Base-by-base conservation (phyloP, 2,888 invertebrate species). In the Bruchidius siliquastri region DNA sequence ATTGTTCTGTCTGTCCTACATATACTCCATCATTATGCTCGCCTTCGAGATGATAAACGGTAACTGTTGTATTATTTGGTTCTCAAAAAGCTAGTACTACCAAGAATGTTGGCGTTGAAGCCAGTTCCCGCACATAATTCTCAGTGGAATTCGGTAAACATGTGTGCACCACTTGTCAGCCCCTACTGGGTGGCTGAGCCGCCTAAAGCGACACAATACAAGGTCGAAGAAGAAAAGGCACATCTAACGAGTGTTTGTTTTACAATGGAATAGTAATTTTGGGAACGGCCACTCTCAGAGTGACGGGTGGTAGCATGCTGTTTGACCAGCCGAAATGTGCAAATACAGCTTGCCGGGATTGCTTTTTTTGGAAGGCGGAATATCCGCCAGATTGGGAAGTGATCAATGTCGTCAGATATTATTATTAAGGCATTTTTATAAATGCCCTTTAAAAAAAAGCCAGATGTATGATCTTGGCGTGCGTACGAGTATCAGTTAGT, bases 101-200 rank as follows among this genome's bases (percentile, higher is more conserved):
- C 49, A 49, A 49, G 49, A 4, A 49, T 8, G 49, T 30, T 13
- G 8, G 49, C 49, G 18, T 49, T 49, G 1, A 1, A 49, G 49
- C 49, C 49, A 1, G 49, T n/a, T n/a, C n/a, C n/a, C n/a, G 49
- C 8, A 13, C 10, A 1, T 49, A 4, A 21, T 71, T 21, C 71
- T 72, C 73, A 75, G 76, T 75, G 76, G 75, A 78, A 77, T 72
- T 80, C 75, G 79, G 83, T 83, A 84, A 85, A 85, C 85, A 85
- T 83, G 83, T 85, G 85, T 84, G 82, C 83, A 82, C 84, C 85
- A 85, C 85, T 85, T 85, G 85, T 83, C 84, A 82, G 81, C 77
- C 26, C 71, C 22, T 26, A n/a, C 66, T 74, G 74, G 71, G 74
- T 68, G 68, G 68, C 68, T 21, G 20, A 21, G 10, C 67, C 3